Evolutionary conservation across 1,140 invertebrate species (phyloP).

Genomic region (Drosophila subobscura): DNA sequence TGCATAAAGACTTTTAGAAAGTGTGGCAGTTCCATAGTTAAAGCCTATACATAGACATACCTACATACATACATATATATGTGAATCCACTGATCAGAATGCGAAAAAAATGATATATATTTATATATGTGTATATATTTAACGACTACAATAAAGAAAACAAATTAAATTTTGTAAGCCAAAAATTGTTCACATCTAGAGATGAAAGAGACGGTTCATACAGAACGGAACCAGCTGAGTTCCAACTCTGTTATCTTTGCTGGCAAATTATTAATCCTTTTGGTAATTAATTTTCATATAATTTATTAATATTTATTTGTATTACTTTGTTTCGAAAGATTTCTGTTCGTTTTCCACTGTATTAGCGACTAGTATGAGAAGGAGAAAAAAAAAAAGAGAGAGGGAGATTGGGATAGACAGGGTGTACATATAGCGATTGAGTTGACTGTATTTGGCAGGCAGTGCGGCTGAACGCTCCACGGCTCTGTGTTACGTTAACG

Average conservation of each 20-base stretch:
- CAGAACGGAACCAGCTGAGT: no score
- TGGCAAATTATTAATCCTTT: not conserved
- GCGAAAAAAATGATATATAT: conserved; percentile 11
- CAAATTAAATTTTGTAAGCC: conserved; percentile 13
- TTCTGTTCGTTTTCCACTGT: conserved; percentile 21
- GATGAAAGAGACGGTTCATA: not conserved
- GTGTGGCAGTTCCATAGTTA: conserved; percentile 39
- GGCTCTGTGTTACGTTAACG: not conserved
- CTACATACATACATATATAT: conserved; percentile 24
- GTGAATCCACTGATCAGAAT: not conserved
- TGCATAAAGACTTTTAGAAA: conserved; percentile 47
- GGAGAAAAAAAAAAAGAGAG: conserved; percentile 6
- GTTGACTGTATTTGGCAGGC: conserved; percentile 53
- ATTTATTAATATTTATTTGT: conserved; percentile 29
- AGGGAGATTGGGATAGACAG: conserved; percentile 1
- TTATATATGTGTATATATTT: conserved; percentile 31
- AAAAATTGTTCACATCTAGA: not conserved
- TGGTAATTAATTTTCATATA: not conserved
- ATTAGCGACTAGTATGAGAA: conserved; percentile 42
- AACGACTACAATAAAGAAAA: conserved; percentile 35
- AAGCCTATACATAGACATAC: conserved; percentile 17
- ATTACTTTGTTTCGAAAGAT: conserved; percentile 22
- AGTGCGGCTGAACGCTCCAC: conserved; percentile 48
- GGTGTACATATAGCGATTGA: not conserved
- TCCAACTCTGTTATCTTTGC: no score